Evolutionary conservation across 2,113 vertebrate species (phyloP).

Genomic region (Camelus bactrianus): DNA sequence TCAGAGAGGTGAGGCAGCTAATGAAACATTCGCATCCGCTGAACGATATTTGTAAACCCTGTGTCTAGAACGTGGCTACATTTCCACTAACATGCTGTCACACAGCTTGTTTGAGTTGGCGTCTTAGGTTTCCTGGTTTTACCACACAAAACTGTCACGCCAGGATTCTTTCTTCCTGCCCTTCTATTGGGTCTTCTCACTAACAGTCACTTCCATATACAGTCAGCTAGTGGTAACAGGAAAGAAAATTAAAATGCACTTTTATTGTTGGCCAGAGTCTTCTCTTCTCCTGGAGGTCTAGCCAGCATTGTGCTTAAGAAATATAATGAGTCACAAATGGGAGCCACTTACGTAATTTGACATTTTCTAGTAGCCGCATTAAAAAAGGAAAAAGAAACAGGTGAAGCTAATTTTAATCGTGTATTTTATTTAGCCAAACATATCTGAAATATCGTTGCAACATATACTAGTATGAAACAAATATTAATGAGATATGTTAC

Average conservation of each 20-base stretch:
- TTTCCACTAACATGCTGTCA: not conserved
- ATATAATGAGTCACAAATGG: not conserved
- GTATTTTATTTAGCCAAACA: not conserved
- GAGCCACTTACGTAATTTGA: not conserved
- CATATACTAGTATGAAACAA: not conserved
- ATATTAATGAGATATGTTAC: not conserved
- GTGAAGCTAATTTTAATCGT: not conserved
- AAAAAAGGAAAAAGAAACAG: not conserved
- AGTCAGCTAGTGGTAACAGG: rapidly evolving
- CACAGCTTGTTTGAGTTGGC: not conserved
- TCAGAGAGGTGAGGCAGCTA: rapidly evolving
- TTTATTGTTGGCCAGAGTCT: not conserved
- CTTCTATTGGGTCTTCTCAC: slow-evolving; percentile 5
- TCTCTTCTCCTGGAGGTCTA: slow-evolving; percentile 48
- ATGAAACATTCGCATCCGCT: rapidly evolving
- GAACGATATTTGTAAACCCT: not conserved
- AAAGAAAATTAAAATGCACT: not conserved
- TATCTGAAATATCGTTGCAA: not conserved
- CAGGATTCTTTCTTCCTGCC: not conserved
- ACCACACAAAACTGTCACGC: slow-evolving; percentile 3
- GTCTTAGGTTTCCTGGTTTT: slow-evolving; percentile 35
- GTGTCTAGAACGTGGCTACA: not conserved
- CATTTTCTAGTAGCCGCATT: not conserved
- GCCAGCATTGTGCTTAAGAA: not conserved
- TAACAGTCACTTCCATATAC: not conserved